Base-by-base conservation (phyloP, 2,888 invertebrate genomes). In the Lasioglossum villosulum region DNA sequence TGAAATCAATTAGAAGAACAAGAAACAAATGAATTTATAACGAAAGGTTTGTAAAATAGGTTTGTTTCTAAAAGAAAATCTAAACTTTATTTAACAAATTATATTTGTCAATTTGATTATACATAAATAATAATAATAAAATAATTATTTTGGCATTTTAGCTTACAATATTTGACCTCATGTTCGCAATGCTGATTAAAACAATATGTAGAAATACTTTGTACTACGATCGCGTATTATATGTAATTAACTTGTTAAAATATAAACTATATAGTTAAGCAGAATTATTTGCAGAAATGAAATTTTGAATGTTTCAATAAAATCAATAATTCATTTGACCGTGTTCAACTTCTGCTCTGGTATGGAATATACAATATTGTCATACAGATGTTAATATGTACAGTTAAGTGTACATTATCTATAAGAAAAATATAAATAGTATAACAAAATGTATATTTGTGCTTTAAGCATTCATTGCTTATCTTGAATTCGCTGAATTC, bases 361-460 rank as follows among this genome's bases (percentile, higher is more conserved):
- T 8, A 84, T 71, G 30, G 45, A 23, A 10, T 37, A 42, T 63
- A 84, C 56, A n/a, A 56, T 56, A 56, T 56, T 42, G 37, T 66
- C 56, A 76, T 84, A 80, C 34, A 78, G 37, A 52, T 74, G 45
- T 78, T 75, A 68, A 59, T 87, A 30, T 86, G 39, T 73, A 80
- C 48, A 85, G 52, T 77, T 37, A 80, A 72, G 59, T 48, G 27
- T 73, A 68, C 72, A 80, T 16, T n/a, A 30, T 80, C 56, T 27
- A 27, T 74, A 78, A 30, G 63, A 73, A 79, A 66, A 70, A 80
- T 80, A 73, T 56, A 83, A 75, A 80, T 78, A 56, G 12, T 42
- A 63, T 80, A 80, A 86, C 27, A 66, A 75, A 80, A 52, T 70
- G 52, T 77, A 59, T 77, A 70, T 86, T 87, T 87, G 83, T 87